Conservation (phyloP, 2,797 vertebrate species). For the Siniperca scherzeri region DNA sequence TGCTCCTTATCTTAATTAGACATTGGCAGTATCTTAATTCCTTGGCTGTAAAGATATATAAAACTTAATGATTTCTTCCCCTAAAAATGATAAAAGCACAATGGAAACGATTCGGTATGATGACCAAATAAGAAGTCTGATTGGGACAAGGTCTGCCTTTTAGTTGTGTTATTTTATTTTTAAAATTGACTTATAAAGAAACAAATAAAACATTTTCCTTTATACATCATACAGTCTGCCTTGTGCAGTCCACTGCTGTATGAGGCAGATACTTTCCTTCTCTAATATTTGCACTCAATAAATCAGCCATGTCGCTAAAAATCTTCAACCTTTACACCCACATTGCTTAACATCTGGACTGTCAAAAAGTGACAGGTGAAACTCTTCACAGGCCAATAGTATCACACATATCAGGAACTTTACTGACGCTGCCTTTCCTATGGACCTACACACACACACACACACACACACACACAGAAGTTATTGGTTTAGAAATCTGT, state of each 20-base stretch:
- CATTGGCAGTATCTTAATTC: slow-evolving; percentile 24
- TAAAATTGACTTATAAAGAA: slow-evolving; percentile 6
- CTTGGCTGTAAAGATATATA: slow-evolving; percentile 1
- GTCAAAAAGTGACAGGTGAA: slow-evolving; percentile 48
- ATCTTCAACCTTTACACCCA: slow-evolving; percentile 38
- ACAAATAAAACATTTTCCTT: background rate
- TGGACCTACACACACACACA: background rate
- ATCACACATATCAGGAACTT: slow-evolving; percentile 33
- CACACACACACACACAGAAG: background rate
- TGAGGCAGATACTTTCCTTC: slow-evolving; percentile 9
- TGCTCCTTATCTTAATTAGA: slow-evolving; percentile 44
- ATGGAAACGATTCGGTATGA: background rate
- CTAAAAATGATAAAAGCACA: background rate
- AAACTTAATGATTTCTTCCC: background rate
- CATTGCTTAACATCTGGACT: slow-evolving; percentile 32
- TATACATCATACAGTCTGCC: background rate
- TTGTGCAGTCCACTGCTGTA: background rate
- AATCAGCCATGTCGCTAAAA: slow-evolving; percentile 23
- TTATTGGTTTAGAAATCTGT: slow-evolving; percentile 47
- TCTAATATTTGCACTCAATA: slow-evolving; percentile 1
- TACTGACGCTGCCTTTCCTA: slow-evolving; percentile 24
- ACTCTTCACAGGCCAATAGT: slow-evolving; percentile 37
- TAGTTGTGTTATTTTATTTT: background rate
- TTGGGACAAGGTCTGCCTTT: background rate
- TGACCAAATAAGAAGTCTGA: background rate